Base-by-base conservation (phyloP, 1,140 invertebrate species). In the Aphelenchoides fujianensis region DNA sequence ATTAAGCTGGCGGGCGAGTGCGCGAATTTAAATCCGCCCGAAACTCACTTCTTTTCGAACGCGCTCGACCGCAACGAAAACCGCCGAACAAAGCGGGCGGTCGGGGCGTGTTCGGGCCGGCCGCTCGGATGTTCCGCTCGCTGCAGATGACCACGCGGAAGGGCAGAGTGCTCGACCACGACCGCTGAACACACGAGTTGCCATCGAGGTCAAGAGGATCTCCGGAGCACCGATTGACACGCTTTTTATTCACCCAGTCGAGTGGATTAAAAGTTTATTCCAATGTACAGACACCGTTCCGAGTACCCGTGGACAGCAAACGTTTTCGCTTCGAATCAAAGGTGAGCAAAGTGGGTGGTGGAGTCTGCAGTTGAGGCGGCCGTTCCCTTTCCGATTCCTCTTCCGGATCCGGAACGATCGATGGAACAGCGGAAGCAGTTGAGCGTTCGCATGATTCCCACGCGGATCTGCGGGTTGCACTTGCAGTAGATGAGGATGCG, bases 401-500 rank as follows among this genome's bases (percentile, higher is more conserved):
- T 23, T 12, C 23, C 12, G 23, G 41, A 48, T 23, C 12, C 12
- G 41, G 41, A 48, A 48, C n/a, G n/a, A 48, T 23, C 12, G 41
- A 48, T 48, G 12, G 12, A 12, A 12, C 41, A 48, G 23, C 41
- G 23, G 41, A 48, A 48, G 41, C 12, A 48, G 41, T 48, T 48
- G 12, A 48, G 12, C 41, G 41, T 48, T 48, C 41, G 41, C 12
- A 48, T 48, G 23, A 48, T 48, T 48, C 41, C 41, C 12, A 23
- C 41, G 41, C 76, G 64, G 19, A 78, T 79, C 16, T 55, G 62
- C 16, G 78, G 78, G 68, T 79, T 79, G 37, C 78, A 79, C n/a
- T 63, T 53, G 55, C 71, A 76, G 63, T 80, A 80, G 64, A 80
- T 80, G 68, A 76, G 53, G 36, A 81, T 69, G 19, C 79, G 76